A percentile compares a stretch with the other conserved stretches of the same genome.
These are phyloP conservation scores for Arion vulgaris DNA, from an alignment of 1,140 invertebrate species.

Conservation along the genomic window DNA sequence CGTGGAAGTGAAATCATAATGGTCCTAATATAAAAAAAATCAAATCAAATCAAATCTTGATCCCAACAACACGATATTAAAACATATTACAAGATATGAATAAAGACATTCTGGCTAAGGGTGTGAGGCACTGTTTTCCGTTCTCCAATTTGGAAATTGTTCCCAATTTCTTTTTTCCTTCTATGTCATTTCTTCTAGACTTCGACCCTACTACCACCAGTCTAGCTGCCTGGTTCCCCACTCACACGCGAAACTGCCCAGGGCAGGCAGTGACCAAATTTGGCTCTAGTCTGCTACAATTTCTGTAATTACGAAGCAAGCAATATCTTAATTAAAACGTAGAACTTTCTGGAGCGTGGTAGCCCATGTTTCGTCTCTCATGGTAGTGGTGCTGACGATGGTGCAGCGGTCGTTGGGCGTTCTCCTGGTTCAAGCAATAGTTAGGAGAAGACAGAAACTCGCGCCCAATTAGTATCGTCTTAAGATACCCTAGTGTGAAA, in stretches of 20 bases:
- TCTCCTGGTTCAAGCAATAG: background rate
- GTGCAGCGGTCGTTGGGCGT: background rate
- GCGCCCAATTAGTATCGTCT: slow-evolving; percentile 2
- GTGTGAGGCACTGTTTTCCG: too few relatives aligned
- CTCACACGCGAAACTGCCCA: background rate
- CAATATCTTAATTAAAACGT: slow-evolving; percentile 28
- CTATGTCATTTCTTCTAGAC: too few relatives aligned
- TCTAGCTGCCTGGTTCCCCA: too few relatives aligned
- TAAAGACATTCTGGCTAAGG: too few relatives aligned
- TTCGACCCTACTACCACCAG: too few relatives aligned
- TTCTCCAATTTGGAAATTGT: too few relatives aligned
- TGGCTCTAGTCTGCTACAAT: slow-evolving; percentile 1
- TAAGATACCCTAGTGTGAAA: slow-evolving; percentile 3
- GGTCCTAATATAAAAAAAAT: too few relatives aligned
- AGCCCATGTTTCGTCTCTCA: background rate
- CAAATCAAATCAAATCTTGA: too few relatives aligned
- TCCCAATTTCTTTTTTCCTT: too few relatives aligned
- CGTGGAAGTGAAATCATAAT: too few relatives aligned
- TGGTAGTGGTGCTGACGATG: background rate
- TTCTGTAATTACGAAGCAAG: slow-evolving; percentile 23
- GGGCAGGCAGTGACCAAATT: background rate
- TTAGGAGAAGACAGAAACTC: background rate
- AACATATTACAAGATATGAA: too few relatives aligned
- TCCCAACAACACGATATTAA: too few relatives aligned
- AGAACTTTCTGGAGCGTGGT: background rate